A percentile compares a stretch with the other conserved stretches of the same genome.
phyloP scores from a whole-genome alignment of 2,888 invertebrate genomes.

The Scrobipalpa atriplicella region DNA sequence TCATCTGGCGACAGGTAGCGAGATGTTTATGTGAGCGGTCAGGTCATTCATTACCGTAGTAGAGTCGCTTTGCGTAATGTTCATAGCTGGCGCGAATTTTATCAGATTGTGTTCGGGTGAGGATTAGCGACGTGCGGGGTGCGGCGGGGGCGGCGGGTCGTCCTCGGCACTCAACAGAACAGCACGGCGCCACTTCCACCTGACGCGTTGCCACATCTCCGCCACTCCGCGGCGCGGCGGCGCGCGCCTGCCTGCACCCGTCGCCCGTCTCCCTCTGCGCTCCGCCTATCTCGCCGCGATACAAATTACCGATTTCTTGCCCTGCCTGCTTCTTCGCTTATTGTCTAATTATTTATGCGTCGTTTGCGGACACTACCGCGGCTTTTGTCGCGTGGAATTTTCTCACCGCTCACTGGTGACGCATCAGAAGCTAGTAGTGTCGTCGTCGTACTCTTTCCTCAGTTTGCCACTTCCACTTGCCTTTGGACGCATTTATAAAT shows the following conservation, averaged over 20 bases:
- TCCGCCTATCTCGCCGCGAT: conserved; percentile 77
- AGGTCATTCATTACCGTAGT: conserved; percentile 77
- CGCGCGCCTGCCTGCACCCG: conserved; percentile 63
- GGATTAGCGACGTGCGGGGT: conserved; percentile 69
- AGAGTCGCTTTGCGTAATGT: conserved; percentile 79
- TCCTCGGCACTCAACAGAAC: conserved; percentile 63
- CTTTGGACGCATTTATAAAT: conserved; percentile 32
- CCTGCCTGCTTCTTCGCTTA: conserved; percentile 79
- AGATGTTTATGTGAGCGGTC: conserved; percentile 63
- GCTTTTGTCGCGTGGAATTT: conserved; percentile 71
- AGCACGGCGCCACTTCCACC: conserved; percentile 78
- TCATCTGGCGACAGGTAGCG: conserved; percentile 38
- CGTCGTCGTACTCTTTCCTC: conserved; percentile 58
- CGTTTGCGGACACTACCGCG: conserved; percentile 70
- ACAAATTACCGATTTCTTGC: conserved; percentile 81
- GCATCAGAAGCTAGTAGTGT: conserved; percentile 67
- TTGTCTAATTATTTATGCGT: conserved; percentile 81
- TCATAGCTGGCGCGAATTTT: conserved; percentile 82
- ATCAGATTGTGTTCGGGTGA: conserved; percentile 80
- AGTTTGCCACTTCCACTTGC: conserved; percentile 38
- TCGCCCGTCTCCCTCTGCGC: conserved; percentile 73
- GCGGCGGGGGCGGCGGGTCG: conserved; percentile 51
- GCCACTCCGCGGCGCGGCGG: conserved; percentile 51
- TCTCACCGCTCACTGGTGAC: conserved; percentile 65
- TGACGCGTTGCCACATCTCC: conserved; percentile 81